Percentiles rank a stretch among this genome's conserved stretches.
Evolutionary conservation across 1,140 invertebrate genomes (phyloP).

Genomic region (Zaprionus gabonicus): DNA sequence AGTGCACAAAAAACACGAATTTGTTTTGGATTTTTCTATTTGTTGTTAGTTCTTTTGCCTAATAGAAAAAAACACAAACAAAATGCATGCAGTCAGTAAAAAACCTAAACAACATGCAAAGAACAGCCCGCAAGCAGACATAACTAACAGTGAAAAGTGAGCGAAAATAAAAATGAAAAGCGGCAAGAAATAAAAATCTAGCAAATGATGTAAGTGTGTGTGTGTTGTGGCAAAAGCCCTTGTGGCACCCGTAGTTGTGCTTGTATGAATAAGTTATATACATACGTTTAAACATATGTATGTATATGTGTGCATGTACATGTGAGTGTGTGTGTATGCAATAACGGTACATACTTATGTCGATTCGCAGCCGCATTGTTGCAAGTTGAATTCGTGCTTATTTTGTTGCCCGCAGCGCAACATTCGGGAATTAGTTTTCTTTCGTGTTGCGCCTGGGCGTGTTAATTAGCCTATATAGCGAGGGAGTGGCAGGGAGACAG

Average conservation of each 20-base stretch:
- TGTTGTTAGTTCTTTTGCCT: slow-evolving; percentile 22
- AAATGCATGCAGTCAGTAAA: slow-evolving; percentile 61
- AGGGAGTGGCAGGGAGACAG: background rate
- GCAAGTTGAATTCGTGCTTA: slow-evolving; percentile 30
- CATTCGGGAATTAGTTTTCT: slow-evolving; percentile 30
- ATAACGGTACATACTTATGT: background rate
- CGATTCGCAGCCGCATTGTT: slow-evolving; percentile 16
- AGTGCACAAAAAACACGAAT: slow-evolving; percentile 52
- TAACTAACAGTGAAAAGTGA: slow-evolving; percentile 79
- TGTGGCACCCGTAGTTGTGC: background rate
- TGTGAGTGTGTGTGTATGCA: background rate
- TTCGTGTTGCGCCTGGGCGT: slow-evolving; percentile 1
- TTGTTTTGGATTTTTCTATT: slow-evolving; percentile 46
- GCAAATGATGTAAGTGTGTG: slow-evolving; percentile 54
- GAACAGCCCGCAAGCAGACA: slow-evolving; percentile 73
- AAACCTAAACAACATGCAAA: slow-evolving; percentile 74
- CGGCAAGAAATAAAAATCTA: slow-evolving; percentile 29
- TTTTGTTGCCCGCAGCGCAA: slow-evolving; percentile 27
- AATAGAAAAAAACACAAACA: slow-evolving; percentile 49
- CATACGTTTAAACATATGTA: background rate
- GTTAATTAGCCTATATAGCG: slow-evolving; percentile 19
- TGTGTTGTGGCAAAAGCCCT: slow-evolving; percentile 2
- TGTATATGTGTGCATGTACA: background rate
- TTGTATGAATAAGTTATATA: slow-evolving; percentile 31
- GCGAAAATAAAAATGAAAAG: slow-evolving; percentile 65